These are phyloP conservation scores for Spheniscus humboldti DNA, from an alignment of 2,797 vertebrate genomes.

Conservation along the genomic window DNA sequence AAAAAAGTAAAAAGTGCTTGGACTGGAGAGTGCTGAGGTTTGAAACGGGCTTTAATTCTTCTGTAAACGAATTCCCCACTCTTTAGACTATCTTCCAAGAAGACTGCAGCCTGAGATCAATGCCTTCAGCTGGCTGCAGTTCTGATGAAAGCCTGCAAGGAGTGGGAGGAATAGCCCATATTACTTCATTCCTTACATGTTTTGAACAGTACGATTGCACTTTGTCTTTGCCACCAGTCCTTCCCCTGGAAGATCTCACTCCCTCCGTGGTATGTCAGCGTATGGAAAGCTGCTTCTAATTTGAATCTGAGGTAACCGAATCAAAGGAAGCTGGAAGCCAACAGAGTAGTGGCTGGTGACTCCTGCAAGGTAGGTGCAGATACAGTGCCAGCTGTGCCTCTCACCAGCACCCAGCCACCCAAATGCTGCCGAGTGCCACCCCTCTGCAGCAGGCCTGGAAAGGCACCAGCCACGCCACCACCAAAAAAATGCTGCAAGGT, in stretches of 20 bases:
- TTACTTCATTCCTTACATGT: conserved; percentile 33
- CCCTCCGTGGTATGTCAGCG: not conserved
- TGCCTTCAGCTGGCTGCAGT: conserved; percentile 34
- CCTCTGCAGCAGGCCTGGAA: not conserved
- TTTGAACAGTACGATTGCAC: not conserved
- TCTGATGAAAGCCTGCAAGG: not conserved
- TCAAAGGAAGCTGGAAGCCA: not conserved
- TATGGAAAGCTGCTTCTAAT: not conserved
- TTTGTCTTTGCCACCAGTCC: not conserved
- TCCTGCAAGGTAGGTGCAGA: not conserved
- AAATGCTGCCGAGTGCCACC: not conserved
- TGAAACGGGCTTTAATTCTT: conserved; percentile 18
- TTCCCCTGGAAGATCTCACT: not conserved
- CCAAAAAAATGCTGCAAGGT: not conserved
- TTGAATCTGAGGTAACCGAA: not conserved
- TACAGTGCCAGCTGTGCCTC: not conserved
- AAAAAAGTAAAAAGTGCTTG: not conserved
- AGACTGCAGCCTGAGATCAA: conserved; percentile 1
- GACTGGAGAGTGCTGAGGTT: not conserved
- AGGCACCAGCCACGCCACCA: not conserved
- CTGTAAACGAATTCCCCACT: not conserved
- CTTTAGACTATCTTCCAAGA: conserved; percentile 28
- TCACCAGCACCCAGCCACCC: not conserved
- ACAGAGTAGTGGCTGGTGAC: not conserved
- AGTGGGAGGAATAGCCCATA: conserved; percentile 33